Evolutionary conservation across 2,113 vertebrate genomes (phyloP).

Genomic region (Lonchura striata): DNA sequence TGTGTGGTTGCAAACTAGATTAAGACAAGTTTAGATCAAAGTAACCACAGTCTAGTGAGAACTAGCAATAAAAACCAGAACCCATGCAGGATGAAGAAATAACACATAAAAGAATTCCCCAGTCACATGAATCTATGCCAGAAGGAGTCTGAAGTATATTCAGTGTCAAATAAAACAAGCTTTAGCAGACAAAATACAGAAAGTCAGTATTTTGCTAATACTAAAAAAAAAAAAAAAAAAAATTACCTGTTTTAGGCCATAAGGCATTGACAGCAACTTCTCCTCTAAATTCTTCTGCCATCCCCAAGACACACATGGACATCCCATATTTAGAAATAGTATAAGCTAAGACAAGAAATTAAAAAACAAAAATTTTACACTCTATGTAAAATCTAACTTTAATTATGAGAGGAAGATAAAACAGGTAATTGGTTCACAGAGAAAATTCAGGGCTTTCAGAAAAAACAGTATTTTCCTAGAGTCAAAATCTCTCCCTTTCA

Average conservation of each 20-base stretch:
- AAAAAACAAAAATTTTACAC: neutral
- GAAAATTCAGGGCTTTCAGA: neutral
- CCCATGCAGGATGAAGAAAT: neutral
- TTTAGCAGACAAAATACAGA: neutral
- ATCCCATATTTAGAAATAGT: constrained; percentile 98
- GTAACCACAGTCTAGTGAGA: neutral
- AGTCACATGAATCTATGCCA: neutral
- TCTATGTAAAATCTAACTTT: neutral
- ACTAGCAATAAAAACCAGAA: neutral
- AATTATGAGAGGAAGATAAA: neutral
- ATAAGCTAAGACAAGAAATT: constrained; percentile 80
- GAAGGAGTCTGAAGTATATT: neutral
- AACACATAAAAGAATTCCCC: neutral
- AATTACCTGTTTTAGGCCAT: constrained; percentile 92
- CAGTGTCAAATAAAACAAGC: neutral
- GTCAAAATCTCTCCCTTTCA: neutral
- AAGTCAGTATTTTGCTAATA: neutral
- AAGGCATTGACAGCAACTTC: constrained; percentile 95
- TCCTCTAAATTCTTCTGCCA: constrained; percentile 96
- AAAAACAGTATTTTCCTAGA: neutral
- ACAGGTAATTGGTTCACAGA: neutral
- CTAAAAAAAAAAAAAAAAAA: neutral
- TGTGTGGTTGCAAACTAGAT: neutral
- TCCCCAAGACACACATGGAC: constrained; percentile 98
- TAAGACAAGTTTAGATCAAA: neutral